Evolutionary conservation across 2,888 invertebrate species (phyloP), one percentile per base, ranked within the genome.

Genomic region (Drosophila affinis): DNA sequence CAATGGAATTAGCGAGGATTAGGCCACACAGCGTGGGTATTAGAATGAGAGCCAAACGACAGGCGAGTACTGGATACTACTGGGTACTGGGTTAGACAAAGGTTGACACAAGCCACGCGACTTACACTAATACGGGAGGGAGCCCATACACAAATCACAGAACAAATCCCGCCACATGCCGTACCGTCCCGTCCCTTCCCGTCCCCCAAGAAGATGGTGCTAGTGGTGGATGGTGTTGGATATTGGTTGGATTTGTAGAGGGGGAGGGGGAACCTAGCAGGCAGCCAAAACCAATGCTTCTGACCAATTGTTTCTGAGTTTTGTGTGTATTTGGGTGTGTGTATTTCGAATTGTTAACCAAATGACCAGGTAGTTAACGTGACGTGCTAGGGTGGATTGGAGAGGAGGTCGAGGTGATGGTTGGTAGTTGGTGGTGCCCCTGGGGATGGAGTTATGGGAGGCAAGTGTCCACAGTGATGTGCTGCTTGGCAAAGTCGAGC

Each of bases 401-500:
- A 39, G 14, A 32, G 59, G 52, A 48, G 29, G 21, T 47, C 27
- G 34, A 45, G 32, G 53, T 61, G 12, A 21, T 61, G 52, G 34
- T 14, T 53, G 45, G 56, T 53, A 44, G 51, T 67, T 74, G 74
- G 75, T 67, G 52, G 45, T 58, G 65, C 48, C 67, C 55, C 29
- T 61, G 46, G 29, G 17, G 45, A n/a, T 34, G 39, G 24, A 52
- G 51, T 52, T 34, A 24, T 10, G 45, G 69, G 46, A 77, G 79
- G 64, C 72, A 78, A 71, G 24, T 51, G 60, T 78, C 72, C 81
- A 81, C 61, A 76, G 76, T 77, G 88, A 77, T 75, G 87, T 74
- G 86, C 88, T 91, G 87, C 90, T 90, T 89, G 90, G 91, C 90
- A 89, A 90, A 88, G 91, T 88, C 90, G 89, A 91, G 90, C 91